Percentiles rank a stretch among this genome's conserved stretches.
Conservation (phyloP, 2,797 vertebrate genomes). For the Pipistrellus pipistrellus region DNA sequence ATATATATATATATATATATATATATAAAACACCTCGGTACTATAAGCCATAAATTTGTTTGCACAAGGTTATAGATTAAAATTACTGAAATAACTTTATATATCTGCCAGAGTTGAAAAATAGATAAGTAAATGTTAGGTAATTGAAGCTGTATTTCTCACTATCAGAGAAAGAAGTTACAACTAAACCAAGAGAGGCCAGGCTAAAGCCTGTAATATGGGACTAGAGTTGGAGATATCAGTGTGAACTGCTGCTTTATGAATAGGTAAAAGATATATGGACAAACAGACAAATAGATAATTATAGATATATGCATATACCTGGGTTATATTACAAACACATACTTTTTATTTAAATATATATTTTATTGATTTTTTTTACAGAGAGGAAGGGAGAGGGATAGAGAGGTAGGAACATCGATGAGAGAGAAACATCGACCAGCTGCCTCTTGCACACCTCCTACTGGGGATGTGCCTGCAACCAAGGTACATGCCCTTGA, state of each 20-base stretch:
- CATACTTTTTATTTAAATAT: not conserved
- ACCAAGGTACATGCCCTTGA: no score
- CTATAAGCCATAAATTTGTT: not conserved
- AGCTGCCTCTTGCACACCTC: no score
- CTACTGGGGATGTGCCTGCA: no score
- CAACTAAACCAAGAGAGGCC: not conserved
- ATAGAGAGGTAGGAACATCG: no score
- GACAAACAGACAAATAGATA: not conserved
- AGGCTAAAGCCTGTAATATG: not conserved
- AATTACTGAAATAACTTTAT: not conserved
- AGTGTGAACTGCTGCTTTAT: not conserved
- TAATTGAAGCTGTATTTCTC: not conserved
- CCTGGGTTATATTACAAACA: not conserved
- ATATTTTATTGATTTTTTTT: no score
- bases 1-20: no score
- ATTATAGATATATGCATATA: not conserved
- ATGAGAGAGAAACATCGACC: no score
- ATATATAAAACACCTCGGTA: no score
- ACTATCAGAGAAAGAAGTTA: not conserved
- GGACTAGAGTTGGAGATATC: not conserved
- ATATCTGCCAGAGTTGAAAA: not conserved
- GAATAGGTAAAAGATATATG: no score
- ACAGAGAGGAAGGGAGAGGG: no score
- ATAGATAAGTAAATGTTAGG: not conserved
- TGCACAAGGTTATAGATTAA: not conserved